A percentile compares a stretch with the other conserved stretches of the same genome.
Evolutionary conservation across 2,797 vertebrate species (phyloP).

Genomic region (Cryptoprocta ferox): DNA sequence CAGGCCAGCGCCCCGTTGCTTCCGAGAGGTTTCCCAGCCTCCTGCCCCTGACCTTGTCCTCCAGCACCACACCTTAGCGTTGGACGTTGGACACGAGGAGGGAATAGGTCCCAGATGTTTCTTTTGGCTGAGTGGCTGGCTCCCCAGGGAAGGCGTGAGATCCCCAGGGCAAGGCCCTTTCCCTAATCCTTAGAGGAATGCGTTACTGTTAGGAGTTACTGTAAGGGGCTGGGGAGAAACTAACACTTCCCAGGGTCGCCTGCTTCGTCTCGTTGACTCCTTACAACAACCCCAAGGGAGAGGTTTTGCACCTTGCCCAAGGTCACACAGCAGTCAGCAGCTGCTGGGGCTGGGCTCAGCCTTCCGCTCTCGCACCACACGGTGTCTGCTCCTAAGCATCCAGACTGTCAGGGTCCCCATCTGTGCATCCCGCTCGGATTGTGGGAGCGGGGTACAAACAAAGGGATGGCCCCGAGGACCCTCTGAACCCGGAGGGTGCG

Average conservation of each 20-base stretch:
- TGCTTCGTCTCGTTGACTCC: background rate
- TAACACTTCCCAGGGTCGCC: background rate
- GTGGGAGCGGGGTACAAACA: background rate
- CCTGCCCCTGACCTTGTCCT: background rate
- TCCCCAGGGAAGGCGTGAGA: background rate
- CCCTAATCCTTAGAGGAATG: background rate
- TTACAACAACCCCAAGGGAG: background rate
- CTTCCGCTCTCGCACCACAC: background rate
- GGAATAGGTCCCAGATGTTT: background rate
- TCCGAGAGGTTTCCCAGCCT: background rate
- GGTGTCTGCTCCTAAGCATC: fast-evolving
- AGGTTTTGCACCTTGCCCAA: background rate
- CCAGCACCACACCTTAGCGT: background rate
- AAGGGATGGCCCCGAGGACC: fast-evolving
- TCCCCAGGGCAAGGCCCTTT: background rate
- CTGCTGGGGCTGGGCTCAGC: background rate
- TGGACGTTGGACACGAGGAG: background rate
- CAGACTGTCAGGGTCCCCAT: background rate
- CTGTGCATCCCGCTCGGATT: background rate
- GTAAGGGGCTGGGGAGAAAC: background rate
- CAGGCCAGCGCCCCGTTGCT: background rate
- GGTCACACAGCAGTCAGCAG: background rate
- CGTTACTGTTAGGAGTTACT: background rate
- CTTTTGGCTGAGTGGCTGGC: background rate
- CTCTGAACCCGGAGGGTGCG: background rate